Conservation (phyloP, 2,797 vertebrate species). For the Xiphophorus birchmanni region DNA sequence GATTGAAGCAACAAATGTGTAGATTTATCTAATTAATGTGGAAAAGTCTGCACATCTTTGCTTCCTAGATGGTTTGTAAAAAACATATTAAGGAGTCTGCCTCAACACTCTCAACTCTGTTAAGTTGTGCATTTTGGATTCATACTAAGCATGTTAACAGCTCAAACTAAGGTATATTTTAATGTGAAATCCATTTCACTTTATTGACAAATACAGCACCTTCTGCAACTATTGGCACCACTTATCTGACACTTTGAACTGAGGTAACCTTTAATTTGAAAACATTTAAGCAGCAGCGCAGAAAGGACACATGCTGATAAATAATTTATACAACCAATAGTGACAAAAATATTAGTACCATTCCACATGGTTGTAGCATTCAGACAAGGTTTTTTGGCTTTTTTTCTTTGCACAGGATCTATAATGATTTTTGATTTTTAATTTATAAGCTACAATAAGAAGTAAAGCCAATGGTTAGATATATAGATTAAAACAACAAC, state of each 20-base stretch:
- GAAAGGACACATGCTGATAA: background rate
- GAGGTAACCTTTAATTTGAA: background rate
- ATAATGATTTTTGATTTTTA: background rate
- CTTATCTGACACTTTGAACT: background rate
- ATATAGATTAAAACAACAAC: background rate
- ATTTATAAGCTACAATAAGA: background rate
- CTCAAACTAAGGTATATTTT: background rate
- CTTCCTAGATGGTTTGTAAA: conserved; percentile 1
- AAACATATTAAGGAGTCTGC: background rate
- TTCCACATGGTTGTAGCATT: background rate
- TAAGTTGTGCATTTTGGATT: background rate
- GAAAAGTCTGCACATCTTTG: conserved; percentile 1
- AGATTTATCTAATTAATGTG: conserved; percentile 28
- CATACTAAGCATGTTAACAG: background rate
- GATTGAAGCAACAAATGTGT: conserved; percentile 23
- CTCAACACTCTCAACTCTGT: background rate
- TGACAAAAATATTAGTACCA: background rate
- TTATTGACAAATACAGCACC: background rate
- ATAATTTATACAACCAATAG: background rate
- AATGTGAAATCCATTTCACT: background rate
- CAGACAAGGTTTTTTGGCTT: background rate
- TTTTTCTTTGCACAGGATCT: background rate
- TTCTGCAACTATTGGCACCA: background rate
- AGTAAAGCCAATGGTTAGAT: background rate
- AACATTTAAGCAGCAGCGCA: background rate